Conservation (phyloP, 1,140 invertebrate genomes). For the Apis mellifera region Amel_HAv3.1 CM009938.2:7868501-7869000, state of each 20-base stretch:
- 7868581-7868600: slow-evolving; percentile 56
- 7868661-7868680: slow-evolving; percentile 5
- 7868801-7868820: slow-evolving; percentile 68
- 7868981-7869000: too few species aligned
- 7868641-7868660: slow-evolving; percentile 51
- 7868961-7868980: too few species aligned
- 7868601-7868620: slow-evolving; percentile 57
- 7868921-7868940: too few species aligned
- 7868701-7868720: not conserved
- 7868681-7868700: not conserved
- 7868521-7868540: not conserved
- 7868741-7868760: slow-evolving; percentile 65
- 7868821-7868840: slow-evolving; percentile 65
- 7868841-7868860: too few species aligned
- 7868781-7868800: slow-evolving; percentile 71
- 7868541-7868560: slow-evolving; percentile 20
- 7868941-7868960: too few species aligned
- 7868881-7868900: too few species aligned
- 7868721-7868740: not conserved
- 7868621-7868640: slow-evolving; percentile 38
- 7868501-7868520: not conserved
- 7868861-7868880: too few species aligned
- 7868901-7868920: too few species aligned
- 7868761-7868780: slow-evolving; percentile 67
- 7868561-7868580: slow-evolving; percentile 37